Conservation (phyloP, 2,113 vertebrate genomes). For the Sturnus vulgaris region DNA sequence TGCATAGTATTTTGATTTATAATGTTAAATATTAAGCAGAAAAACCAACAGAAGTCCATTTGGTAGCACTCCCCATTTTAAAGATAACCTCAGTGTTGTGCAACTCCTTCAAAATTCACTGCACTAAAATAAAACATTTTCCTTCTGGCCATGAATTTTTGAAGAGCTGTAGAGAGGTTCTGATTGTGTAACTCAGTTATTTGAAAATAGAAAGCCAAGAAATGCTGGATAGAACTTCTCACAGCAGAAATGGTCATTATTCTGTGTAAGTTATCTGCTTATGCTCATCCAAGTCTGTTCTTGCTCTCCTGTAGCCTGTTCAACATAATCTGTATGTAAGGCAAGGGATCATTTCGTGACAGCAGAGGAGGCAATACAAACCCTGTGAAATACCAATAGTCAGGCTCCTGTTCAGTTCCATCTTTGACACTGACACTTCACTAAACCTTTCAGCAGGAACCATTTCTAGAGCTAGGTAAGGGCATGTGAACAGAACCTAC, state of each 20-base stretch:
- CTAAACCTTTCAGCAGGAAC: background rate
- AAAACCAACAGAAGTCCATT: background rate
- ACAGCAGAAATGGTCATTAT: background rate
- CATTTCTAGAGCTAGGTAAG: background rate
- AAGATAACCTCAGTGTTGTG: background rate
- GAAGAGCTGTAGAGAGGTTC: background rate
- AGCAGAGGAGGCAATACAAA: background rate
- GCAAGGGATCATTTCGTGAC: background rate
- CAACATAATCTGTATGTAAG: background rate
- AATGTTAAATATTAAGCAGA: background rate
- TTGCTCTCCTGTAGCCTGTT: background rate
- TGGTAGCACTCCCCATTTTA: background rate
- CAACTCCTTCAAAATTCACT: background rate
- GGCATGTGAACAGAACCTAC: background rate
- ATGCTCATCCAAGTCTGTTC: background rate
- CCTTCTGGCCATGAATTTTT: background rate
- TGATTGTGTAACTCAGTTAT: background rate
- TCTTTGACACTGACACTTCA: background rate
- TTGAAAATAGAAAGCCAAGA: background rate
- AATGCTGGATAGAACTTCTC: background rate
- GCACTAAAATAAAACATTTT: background rate
- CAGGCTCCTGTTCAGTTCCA: background rate
- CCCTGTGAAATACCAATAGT: accelerated
- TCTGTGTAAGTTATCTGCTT: background rate
- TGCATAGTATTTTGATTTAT: background rate